These are phyloP conservation scores for Leptopilina clavipes DNA, from an alignment of 1,140 invertebrate species.

Conservation along the genomic window DNA sequence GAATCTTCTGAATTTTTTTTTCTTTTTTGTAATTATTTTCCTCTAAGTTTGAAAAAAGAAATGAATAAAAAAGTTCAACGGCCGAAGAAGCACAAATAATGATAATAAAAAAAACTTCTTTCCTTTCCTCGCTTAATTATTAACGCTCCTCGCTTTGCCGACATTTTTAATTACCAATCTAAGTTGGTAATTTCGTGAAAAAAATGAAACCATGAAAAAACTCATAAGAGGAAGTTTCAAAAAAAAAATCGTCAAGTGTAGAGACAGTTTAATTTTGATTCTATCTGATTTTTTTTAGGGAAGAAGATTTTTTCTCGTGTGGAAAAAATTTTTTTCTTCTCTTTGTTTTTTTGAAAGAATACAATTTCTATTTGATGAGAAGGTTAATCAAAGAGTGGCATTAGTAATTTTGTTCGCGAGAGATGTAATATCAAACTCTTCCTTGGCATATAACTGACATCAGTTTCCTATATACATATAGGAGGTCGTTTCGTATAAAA, in stretches of 20 bases:
- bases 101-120: neutral
- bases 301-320: neutral
- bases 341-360: too few relatives aligned
- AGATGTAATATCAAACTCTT: conserved; percentile 17
- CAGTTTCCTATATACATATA: neutral
- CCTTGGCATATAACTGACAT: neutral
- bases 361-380: too few relatives aligned
- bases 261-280: neutral
- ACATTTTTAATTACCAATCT: conserved; percentile 12
- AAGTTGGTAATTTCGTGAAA: neutral
- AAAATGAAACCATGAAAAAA: neutral
- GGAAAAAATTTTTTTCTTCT: too few relatives aligned
- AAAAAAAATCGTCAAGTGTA: neutral
- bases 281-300: neutral
- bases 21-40: too few relatives aligned
- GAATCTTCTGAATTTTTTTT: too few relatives aligned
- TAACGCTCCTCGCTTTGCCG: neutral
- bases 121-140: neutral
- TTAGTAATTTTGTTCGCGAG: conserved; percentile 27
- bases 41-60: neutral
- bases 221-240: neutral
- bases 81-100: too few relatives aligned
- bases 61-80: neutral
- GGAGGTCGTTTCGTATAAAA: conserved; percentile 6
- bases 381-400: conserved; percentile 4